Conservation (phyloP, 1,140 invertebrate genomes). For the Diploscapter pachys region DNA sequence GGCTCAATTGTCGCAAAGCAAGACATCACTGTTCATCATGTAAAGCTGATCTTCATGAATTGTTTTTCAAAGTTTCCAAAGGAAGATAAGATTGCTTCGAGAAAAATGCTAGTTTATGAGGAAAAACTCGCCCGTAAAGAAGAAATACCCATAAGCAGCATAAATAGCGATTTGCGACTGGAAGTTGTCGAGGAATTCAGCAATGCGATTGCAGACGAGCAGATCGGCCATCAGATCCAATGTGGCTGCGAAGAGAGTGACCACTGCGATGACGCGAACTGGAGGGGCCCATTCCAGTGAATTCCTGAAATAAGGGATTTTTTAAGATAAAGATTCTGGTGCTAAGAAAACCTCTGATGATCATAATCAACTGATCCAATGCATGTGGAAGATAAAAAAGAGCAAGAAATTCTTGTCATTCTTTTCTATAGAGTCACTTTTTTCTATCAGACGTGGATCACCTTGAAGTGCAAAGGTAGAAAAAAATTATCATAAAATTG, state of each 20-base stretch:
- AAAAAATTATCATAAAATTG: too few species aligned
- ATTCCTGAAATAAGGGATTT: conserved; percentile 38
- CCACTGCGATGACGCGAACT: conserved; percentile 50
- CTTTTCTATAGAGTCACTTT: too few species aligned
- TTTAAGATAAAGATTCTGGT: too few species aligned
- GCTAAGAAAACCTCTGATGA: too few species aligned
- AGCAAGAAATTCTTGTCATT: too few species aligned
- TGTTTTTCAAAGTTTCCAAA: background rate
- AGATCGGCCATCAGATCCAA: conserved; percentile 57
- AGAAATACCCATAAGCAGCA: conserved; percentile 58
- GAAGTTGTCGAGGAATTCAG: conserved; percentile 55
- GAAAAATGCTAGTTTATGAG: background rate
- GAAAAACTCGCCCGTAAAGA: conserved; percentile 49
- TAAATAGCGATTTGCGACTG: conserved; percentile 47
- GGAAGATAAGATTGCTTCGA: background rate
- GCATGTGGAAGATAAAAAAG: too few species aligned
- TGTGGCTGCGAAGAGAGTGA: conserved; percentile 56
- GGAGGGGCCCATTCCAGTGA: conserved; percentile 57
- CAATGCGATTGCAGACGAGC: conserved; percentile 47
- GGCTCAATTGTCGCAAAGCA: too few species aligned
- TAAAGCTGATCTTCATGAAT: background rate
- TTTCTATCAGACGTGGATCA: too few species aligned
- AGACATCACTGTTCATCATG: too few species aligned
- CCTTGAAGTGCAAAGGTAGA: too few species aligned
- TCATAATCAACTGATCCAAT: too few species aligned